Evolutionary conservation across 2,888 invertebrate genomes (phyloP).

Genomic region (Heteromurus nitidus): DNA sequence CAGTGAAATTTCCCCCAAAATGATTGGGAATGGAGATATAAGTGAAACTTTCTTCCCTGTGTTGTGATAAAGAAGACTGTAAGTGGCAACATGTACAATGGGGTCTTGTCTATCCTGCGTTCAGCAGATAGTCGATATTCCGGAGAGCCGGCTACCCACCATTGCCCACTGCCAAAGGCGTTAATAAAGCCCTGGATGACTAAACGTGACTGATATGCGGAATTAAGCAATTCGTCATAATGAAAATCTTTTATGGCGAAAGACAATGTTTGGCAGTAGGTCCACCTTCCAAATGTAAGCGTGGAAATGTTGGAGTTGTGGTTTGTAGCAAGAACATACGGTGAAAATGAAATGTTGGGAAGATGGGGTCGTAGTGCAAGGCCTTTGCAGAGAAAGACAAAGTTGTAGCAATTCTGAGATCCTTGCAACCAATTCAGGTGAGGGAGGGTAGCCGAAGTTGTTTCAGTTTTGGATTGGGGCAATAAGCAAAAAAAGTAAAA

Average conservation of each 20-base stretch:
- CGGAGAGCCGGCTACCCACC: too few relatives aligned
- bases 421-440: background rate
- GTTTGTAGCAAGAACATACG: background rate
- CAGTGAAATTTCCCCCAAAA: background rate
- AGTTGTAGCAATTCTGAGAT: background rate
- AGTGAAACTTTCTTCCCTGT: background rate
- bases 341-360: background rate
- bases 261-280: background rate
- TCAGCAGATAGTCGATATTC: background rate
- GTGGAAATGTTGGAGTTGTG: background rate
- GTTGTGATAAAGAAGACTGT: background rate
- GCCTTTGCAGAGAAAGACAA: background rate
- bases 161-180: background rate
- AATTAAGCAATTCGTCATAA: background rate
- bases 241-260: background rate
- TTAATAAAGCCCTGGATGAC: background rate
- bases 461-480: too few relatives aligned
- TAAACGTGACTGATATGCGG: background rate
- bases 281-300: background rate
- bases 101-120: background rate
- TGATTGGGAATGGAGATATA: background rate
- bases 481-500: too few relatives aligned
- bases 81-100: background rate
- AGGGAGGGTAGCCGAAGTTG: too few relatives aligned
- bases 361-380: background rate